Base-by-base conservation (phyloP, 2,888 invertebrate genomes). In the Heliconius hortense region DNA sequence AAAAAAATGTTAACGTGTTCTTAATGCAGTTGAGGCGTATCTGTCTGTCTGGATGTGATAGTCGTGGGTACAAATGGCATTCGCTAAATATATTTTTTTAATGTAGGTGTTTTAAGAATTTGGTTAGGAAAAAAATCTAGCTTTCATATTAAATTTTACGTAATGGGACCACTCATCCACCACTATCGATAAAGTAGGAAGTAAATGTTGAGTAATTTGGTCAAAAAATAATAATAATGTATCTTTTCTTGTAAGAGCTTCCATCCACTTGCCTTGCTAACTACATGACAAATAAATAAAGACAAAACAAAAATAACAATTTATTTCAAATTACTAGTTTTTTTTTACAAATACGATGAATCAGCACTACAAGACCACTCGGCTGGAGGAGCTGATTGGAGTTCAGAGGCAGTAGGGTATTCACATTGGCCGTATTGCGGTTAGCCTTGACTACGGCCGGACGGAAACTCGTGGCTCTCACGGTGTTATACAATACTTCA, bases 401-500 rank as follows among this genome's bases (percentile, higher is more conserved):
- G 69, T 67, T 73, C 60, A 56, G 67, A 76, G 26, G 71, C 31
- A 74, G 71, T 59, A 73, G 48, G 75, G 70, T 74, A 75, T 77
- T 77, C 74, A 72, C 73, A 74, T 77, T 48, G 79, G 76, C 75
- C 73, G 73, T 77, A 70, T 80, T 82, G 82, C 79, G 81, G 81
- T 80, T 82, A 82, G 80, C 82, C 82, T 83, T 82, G 81, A 79
- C 81, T 79, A 79, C 79, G 79, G 80, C 79, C 80, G 82, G 81
- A 80, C 80, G 82, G 80, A 80, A 82, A 82, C 79, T 75, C 81
- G 75, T 72, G 79, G 79, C 80, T 82, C 83, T 80, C 84, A 82
- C 84, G 82, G 68, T 80, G 82, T 82, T 82, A 83, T 83, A 82
- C 83, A 83, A 84, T 82, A 81, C 83, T 80, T 83, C 79, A 82